Conservation (phyloP, 1,140 invertebrate species). For the Arctopsyche grandis region DNA sequence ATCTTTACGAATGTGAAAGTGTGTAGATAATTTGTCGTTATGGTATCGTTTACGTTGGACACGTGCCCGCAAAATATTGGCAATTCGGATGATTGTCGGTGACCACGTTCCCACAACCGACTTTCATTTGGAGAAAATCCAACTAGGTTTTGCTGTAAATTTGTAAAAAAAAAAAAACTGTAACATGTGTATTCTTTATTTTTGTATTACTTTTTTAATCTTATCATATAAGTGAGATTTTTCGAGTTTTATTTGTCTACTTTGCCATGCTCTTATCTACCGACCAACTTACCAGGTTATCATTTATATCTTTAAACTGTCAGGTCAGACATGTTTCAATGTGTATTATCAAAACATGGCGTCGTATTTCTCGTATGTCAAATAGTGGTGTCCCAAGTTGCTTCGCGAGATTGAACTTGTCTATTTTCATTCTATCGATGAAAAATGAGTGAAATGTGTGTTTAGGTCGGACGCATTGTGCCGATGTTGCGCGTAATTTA, state of each 20-base stretch:
- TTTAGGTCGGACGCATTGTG: not conserved
- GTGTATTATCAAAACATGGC: too few species aligned
- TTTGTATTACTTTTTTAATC: too few species aligned
- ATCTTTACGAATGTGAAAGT: not conserved
- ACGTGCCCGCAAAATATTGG: slow-evolving; percentile 10
- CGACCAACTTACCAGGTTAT: too few species aligned
- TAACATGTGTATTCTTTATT: too few species aligned
- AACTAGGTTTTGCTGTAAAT: not conserved
- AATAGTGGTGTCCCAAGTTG: not conserved
- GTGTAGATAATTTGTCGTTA: not conserved
- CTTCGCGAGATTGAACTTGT: not conserved
- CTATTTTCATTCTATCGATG: not conserved
- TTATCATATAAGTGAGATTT: too few species aligned
- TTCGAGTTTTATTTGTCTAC: too few species aligned
- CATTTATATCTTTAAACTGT: too few species aligned
- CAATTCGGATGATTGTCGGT: not conserved
- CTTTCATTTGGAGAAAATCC: slow-evolving; percentile 24
- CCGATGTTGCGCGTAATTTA: slow-evolving; percentile 24
- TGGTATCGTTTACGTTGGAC: slow-evolving; percentile 28
- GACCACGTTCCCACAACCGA: not conserved
- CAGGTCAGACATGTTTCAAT: too few species aligned
- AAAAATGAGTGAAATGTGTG: slow-evolving; percentile 8
- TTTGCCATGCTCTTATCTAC: too few species aligned
- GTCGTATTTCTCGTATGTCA: not conserved
- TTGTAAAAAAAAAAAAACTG: too few species aligned